Conservation (phyloP, 1,140 invertebrate species). For the Palaemon carinicauda region DNA sequence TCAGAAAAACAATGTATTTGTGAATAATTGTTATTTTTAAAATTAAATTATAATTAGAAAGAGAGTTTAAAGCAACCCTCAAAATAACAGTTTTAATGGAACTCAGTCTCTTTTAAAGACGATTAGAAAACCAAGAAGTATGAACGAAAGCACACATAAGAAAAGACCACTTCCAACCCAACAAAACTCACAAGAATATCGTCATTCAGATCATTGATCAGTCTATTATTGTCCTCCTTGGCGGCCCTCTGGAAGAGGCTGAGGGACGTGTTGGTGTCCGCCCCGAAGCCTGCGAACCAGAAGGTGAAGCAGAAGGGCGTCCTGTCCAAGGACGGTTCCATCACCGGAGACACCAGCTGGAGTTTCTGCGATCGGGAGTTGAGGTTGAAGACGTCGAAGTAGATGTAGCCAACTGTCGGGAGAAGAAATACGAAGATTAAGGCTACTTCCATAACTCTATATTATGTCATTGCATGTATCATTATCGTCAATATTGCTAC, state of each 20-base stretch:
- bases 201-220: constrained; percentile 53
- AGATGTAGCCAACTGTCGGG: constrained; percentile 71
- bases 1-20: too few relatives aligned
- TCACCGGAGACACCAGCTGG: constrained; percentile 67
- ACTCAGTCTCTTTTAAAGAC: too few relatives aligned
- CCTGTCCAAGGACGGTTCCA: constrained; percentile 65
- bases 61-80: too few relatives aligned
- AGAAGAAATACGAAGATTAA: background rate
- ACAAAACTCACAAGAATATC: constrained; percentile 44
- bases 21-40: too few relatives aligned
- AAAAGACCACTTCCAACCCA: too few relatives aligned
- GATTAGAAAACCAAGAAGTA: too few relatives aligned
- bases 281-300: constrained; percentile 74
- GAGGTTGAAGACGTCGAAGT: constrained; percentile 74
- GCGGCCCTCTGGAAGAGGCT: constrained; percentile 65
- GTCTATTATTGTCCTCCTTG: constrained; percentile 43
- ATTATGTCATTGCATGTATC: too few relatives aligned
- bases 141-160: too few relatives aligned
- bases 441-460: too few relatives aligned
- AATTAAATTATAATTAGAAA: too few relatives aligned
- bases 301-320: constrained; percentile 70
- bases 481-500: too few relatives aligned
- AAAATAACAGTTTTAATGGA: too few relatives aligned
- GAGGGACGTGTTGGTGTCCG: constrained; percentile 71
- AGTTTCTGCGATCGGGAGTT: constrained; percentile 65